Evolutionary conservation across 53 echinoderm and acorn worm genomes (phyloP), one percentile per base, ranked within the genome.

Genomic region (Paelopatides confundens): DNA sequence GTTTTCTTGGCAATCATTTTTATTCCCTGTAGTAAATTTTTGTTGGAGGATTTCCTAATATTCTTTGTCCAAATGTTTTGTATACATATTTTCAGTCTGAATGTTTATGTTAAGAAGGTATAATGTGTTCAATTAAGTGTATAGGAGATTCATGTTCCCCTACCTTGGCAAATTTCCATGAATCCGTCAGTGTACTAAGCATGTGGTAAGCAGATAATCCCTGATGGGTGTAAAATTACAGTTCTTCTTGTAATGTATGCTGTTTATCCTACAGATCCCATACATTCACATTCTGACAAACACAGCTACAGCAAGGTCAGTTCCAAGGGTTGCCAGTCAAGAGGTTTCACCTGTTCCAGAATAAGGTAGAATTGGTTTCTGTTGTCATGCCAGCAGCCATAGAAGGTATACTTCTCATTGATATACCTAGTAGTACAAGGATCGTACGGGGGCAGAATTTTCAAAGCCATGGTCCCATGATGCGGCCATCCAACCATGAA

Each of bases 391-490:
- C 54, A 50, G 53, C 33, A 11, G n/a, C n/a, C n/a, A 53, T 34
- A 28, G 54, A 79, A 12, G 79, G 79, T 31, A 79, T 51, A 50
- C 54, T 79, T 3, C 21, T 79, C 52, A 79, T 51, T 28, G 79
- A 79, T 30, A 31, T 79, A 79, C 52, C 21, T 18, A 74, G 74
- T 27, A 79, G 23, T 53, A 53, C 51, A 29, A 67, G 35, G 68
- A 67, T 67, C 18, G 68, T 67, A 15, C 68, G 30, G 13, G 68
- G 68, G 33, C 68, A 67, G 68, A 67, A 67, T 2, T 79, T 53
- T 31, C 50, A 50, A 21, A 48, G 79, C 53, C 79, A 79, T 53
- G 79, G 79, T 79, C 79, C 79, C 30, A 51, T 9, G 30, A 79
- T 79, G 79, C 28, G 79, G 79, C 79, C 79, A 31, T 30, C 68